Evolutionary conservation across 2,888 invertebrate species (phyloP), one percentile per base, ranked within the genome.

Genomic region (Dasysyrphus albostriatus): DNA sequence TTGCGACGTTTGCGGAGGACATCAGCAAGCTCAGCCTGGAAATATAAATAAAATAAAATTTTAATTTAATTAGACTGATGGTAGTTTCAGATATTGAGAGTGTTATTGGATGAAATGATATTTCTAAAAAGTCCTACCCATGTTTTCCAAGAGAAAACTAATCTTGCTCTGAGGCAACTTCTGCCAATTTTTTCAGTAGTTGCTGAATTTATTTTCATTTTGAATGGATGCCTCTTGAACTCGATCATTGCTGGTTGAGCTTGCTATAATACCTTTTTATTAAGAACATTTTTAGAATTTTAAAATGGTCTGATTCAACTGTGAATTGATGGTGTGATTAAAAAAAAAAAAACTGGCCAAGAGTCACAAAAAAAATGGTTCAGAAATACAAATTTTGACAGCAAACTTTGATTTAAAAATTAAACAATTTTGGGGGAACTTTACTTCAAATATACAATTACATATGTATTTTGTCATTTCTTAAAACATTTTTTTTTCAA

Each of bases 11-110:
- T 93, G 88, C 94, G 93, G 89, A 96, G 94, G 88, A 95, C 96
- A 93, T 96, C 96, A 89, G 95, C 95, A 90, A 96, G 93, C 94
- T 96, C 96, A 92, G 95, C 96, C 96, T 96, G 93, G 3, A 79
- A 61, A 39, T 39, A 59, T 34, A 72, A 63, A 58, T 19, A 19
- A 24, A 29, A 29, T 34, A 1, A 49, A 24, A 51, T 24, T 67
- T 10, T 12, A 34, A 72, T 19, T 32, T 29, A 5, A n/a, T 12
- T 51, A n/a, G 3, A 16, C 1, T 37, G 8, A 7, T 24, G 3
- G 19, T 12, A 59, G 3, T 24, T 24, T 3, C 1, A 24, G 0
- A 16, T 37, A 51, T 6, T 12, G 5, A 12, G 19, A 2, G 6
- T 32, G 10, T 37, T 42, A 19, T 69, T 5, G 58, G 4, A 19